Percentiles rank a stretch among this genome's conserved stretches.
Evolutionary conservation across 2,888 invertebrate genomes (phyloP).

Genomic region (Acrocyrtus sp.): DNA sequence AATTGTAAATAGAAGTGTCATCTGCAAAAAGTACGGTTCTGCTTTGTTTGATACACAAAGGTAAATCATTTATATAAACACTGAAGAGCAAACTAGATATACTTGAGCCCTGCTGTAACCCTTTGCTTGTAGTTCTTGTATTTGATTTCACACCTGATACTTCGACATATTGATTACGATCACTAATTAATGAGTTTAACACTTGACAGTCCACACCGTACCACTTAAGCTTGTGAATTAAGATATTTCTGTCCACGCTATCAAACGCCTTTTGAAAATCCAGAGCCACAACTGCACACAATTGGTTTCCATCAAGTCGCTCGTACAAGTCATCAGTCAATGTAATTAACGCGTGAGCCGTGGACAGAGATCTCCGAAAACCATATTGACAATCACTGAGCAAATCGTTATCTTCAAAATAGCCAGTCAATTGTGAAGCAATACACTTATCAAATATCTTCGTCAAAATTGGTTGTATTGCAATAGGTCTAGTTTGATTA

Average conservation of each 20-base stretch:
- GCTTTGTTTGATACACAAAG: background rate
- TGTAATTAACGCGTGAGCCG: conserved; percentile 12
- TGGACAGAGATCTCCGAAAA: conserved; percentile 3
- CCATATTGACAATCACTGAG: conserved; percentile 24
- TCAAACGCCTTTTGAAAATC: conserved; percentile 28
- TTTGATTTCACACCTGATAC: background rate
- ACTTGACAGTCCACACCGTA: conserved; percentile 9
- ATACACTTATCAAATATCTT: conserved; percentile 44
- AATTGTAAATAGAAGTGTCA: background rate
- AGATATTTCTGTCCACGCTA: conserved; percentile 7
- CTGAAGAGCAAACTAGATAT: background rate
- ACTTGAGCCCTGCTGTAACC: conserved; percentile 11
- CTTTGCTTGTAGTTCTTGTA: too few species aligned
- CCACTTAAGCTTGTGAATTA: conserved; percentile 19
- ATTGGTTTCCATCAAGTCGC: background rate
- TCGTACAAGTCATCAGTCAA: conserved; percentile 18
- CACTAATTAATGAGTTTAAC: conserved; percentile 6
- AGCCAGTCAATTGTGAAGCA: background rate
- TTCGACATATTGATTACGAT: conserved; percentile 15
- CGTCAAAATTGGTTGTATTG: conserved; percentile 11
- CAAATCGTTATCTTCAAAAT: conserved; percentile 16
- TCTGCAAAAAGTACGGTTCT: conserved; percentile 11
- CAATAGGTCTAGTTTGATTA: conserved; percentile 26
- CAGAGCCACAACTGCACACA: background rate
- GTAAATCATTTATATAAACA: conserved; percentile 18